Evolutionary conservation across 2,888 invertebrate genomes (phyloP).

Genomic region (Choristoneura rosaceana): DNA sequence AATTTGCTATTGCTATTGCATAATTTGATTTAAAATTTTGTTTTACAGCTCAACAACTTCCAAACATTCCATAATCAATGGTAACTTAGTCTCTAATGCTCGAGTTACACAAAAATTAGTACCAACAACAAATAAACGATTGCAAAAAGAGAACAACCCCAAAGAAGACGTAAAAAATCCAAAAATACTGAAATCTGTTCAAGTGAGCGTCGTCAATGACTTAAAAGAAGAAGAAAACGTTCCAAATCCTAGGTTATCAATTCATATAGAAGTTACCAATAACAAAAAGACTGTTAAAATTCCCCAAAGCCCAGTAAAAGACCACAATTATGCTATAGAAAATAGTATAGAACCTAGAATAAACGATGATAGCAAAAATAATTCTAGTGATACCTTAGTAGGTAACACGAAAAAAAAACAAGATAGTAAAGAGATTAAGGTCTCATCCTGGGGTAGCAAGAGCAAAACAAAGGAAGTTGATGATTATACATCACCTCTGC

Average conservation of each 20-base stretch:
- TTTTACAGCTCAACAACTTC: conserved; percentile 68
- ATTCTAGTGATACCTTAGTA: conserved; percentile 43
- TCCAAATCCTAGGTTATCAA: conserved; percentile 57
- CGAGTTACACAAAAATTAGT: conserved; percentile 51
- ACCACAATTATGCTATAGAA: conserved; percentile 49
- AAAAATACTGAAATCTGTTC: conserved; percentile 59
- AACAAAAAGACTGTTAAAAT: conserved; percentile 68
- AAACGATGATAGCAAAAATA: conserved; percentile 41
- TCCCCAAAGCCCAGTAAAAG: conserved; percentile 52
- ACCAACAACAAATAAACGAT: conserved; percentile 49
- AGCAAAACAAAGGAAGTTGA: conserved; percentile 47
- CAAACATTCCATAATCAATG: conserved; percentile 68
- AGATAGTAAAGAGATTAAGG: conserved; percentile 35
- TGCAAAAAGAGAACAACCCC: conserved; percentile 77
- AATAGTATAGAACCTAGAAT: conserved; percentile 40
- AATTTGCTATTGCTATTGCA: no score
- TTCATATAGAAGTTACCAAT: conserved; percentile 64
- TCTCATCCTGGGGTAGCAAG: conserved; percentile 39
- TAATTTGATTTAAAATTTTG: conserved; percentile 38
- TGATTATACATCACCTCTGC: conserved; percentile 77
- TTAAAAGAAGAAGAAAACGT: conserved; percentile 51
- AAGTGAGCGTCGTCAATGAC: conserved; percentile 66
- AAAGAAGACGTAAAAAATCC: conserved; percentile 62
- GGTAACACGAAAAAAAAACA: conserved; percentile 50
- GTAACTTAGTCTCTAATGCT: conserved; percentile 49